Evolutionary conservation across 2,113 vertebrate genomes (phyloP).

Genomic region (Peromyscus leucopus): DNA sequence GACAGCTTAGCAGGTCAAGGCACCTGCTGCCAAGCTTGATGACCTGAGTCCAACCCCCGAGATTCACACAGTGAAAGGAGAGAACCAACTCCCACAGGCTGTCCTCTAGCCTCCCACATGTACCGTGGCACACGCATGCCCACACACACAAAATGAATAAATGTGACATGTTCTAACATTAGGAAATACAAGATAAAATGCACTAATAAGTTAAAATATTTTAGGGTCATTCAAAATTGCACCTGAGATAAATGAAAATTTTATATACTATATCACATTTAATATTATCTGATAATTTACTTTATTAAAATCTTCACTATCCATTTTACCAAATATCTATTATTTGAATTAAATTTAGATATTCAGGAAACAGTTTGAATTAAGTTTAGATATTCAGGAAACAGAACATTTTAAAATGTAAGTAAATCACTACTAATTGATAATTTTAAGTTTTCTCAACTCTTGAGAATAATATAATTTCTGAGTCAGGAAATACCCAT

Average conservation of each 20-base stretch:
- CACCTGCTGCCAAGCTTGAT: background rate
- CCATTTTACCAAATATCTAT: constrained; percentile 15
- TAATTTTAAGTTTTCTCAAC: constrained; percentile 56
- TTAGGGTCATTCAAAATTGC: constrained; percentile 58
- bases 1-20: background rate
- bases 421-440: background rate
- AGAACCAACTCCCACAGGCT: background rate
- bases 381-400: background rate
- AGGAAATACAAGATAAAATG: constrained; percentile 50
- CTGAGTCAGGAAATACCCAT: constrained; percentile 47
- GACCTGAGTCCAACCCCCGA: background rate
- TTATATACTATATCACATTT: constrained; percentile 9
- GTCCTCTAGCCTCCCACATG: background rate
- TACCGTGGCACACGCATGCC: background rate
- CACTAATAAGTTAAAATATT: background rate
- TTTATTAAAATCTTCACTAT: constrained; percentile 38
- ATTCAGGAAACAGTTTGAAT: constrained; percentile 30
- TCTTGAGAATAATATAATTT: constrained; percentile 49
- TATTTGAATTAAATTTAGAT: constrained; percentile 28
- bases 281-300: constrained; percentile 35
- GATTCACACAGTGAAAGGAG: background rate
- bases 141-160: background rate
- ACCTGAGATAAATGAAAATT: background rate
- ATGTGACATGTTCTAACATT: background rate
- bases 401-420: constrained; percentile 56